Base-by-base conservation (phyloP, 1,140 invertebrate genomes). In the Meteorus sp. region DNA sequence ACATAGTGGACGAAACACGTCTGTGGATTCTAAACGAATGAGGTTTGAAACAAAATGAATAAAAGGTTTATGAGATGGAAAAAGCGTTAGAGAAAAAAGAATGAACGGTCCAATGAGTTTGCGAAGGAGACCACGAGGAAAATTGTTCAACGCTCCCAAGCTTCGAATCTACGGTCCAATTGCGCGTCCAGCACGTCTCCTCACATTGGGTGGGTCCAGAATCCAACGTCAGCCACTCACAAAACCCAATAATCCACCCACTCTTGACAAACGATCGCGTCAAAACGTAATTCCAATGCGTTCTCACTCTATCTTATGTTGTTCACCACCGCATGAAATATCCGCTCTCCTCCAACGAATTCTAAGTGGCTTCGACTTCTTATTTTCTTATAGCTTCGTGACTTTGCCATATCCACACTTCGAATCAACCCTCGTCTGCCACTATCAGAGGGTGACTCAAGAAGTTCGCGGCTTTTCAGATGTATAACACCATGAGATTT, bases 191-290 rank as follows among this genome's bases (percentile, higher is more conserved):
- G 35, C 35, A 39, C 35, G 35, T 39, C 11, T 13, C 27, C 4
- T 9, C 9, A n/a, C n/a, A n/a, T n/a, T n/a, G n/a, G n/a, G n/a
- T 29, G 35, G 11, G 35, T 8, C 35, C 13, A 39, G 56, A 59
- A 59, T 59, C 56, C 39, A 59, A 61, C 63, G 61, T 69, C 65
- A 65, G 64, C 69, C 73, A 75, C 69, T 75, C 73, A 69, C 72
- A 72, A 76, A n/a, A 76, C 73, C 72, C 73, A 75, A 76, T 76
- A 75, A 76, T 76, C 74, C 71, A 69, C 68, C 71, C 69, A 71
- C 72, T 76, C 66, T 65, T 76, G 71, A 76, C 71, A 76, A 76
- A 76, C 69, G 74, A 73, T 71, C 61, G 72, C 74, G 73, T 74
- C 73, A 75, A 75, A 74, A 76, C 74, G 74, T 76, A 74, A 75